Evolutionary conservation across 1,140 invertebrate species (phyloP).

Genomic region (Zophobas morio): DNA sequence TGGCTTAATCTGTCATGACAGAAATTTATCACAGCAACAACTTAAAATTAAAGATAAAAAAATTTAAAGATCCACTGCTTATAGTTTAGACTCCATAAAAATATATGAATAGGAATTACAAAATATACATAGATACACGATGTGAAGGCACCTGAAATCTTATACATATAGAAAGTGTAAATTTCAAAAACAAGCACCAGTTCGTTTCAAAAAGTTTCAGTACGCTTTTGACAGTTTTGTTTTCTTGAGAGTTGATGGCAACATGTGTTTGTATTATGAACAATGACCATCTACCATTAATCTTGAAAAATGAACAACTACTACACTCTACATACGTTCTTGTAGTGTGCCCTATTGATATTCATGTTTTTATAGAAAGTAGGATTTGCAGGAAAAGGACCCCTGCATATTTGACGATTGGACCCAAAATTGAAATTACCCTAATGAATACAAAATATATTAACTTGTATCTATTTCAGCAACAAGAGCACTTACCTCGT

Average conservation of each 20-base stretch:
- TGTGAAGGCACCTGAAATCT: slow-evolving; percentile 50
- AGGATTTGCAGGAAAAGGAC: slow-evolving; percentile 59
- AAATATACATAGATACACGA: slow-evolving; percentile 51
- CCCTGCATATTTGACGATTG: slow-evolving; percentile 61
- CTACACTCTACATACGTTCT: slow-evolving; percentile 66
- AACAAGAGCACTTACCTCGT: slow-evolving; percentile 61
- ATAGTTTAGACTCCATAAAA: slow-evolving; percentile 55
- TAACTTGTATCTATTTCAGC: background rate
- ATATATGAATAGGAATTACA: slow-evolving; percentile 47
- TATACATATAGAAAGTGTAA: slow-evolving; percentile 47
- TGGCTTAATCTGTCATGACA: slow-evolving; percentile 61
- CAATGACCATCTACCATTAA: slow-evolving; percentile 63
- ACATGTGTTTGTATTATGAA: slow-evolving; percentile 46
- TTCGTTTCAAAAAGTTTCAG: slow-evolving; percentile 14
- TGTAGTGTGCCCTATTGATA: slow-evolving; percentile 64
- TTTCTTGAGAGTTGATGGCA: background rate
- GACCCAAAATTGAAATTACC: slow-evolving; percentile 63
- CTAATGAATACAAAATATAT: slow-evolving; percentile 55
- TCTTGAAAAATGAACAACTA: slow-evolving; percentile 52
- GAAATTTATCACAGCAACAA: slow-evolving; percentile 60
- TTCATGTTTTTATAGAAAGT: slow-evolving; percentile 64
- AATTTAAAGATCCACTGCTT: slow-evolving; percentile 55
- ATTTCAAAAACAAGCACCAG: slow-evolving; percentile 28
- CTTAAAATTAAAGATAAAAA: slow-evolving; percentile 56
- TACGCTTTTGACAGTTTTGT: slow-evolving; percentile 47